phyloP scores from a whole-genome alignment of 2,113 vertebrate species.

The Tonatia bakeri region DNA sequence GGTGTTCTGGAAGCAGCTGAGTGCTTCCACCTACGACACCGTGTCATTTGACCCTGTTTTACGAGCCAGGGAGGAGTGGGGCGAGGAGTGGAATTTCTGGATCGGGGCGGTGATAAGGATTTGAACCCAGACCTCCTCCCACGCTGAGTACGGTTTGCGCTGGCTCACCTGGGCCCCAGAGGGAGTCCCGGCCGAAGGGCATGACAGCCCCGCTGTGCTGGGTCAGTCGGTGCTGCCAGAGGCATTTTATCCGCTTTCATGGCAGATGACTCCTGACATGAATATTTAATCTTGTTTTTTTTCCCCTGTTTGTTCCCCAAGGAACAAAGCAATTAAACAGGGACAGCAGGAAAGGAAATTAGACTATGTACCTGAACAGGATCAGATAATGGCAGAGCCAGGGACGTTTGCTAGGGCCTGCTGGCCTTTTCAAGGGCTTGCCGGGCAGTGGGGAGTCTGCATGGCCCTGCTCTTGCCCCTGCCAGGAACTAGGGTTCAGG shows the following conservation, averaged over 20 bases:
- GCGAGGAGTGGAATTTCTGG: not conserved
- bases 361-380: not conserved
- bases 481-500: not conserved
- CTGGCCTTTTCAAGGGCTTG: not conserved
- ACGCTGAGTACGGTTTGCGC: not conserved
- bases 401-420: not conserved
- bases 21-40: accelerated
- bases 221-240: not conserved
- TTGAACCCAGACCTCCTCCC: not conserved
- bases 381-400: not conserved
- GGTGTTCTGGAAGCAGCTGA: not conserved
- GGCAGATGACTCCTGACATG: not conserved
- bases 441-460: not conserved
- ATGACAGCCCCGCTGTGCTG: not conserved
- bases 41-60: accelerated
- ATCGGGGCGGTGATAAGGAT: not conserved
- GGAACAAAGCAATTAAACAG: not conserved
- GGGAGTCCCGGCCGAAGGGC: not conserved
- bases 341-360: not conserved
- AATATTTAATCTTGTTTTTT: not conserved
- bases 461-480: not conserved
- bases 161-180: not conserved
- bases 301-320: not conserved
- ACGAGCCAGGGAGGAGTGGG: not conserved
- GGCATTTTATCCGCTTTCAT: not conserved